A percentile compares a stretch with the other conserved stretches of the same genome.
phyloP scores from a whole-genome alignment of 2,888 invertebrate species.

The Pasiphila rectangulata region DNA sequence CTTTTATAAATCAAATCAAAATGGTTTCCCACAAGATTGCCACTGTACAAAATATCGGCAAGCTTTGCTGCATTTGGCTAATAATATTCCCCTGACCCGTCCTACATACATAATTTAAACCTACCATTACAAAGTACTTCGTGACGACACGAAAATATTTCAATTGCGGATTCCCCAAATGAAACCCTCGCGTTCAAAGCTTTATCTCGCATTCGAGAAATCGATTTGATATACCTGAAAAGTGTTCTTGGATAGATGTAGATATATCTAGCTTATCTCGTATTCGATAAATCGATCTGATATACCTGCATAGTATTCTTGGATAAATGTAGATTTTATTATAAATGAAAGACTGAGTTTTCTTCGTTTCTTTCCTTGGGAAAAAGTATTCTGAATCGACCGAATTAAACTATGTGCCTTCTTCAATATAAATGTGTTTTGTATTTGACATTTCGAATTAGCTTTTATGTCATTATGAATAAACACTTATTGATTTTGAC shows the following conservation, averaged over 20 bases:
- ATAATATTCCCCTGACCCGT: slow-evolving; percentile 46
- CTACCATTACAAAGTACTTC: slow-evolving; percentile 46
- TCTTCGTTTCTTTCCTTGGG: slow-evolving; percentile 8
- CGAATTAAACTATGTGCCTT: too few relatives aligned
- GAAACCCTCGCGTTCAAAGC: slow-evolving; percentile 33
- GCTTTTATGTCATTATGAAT: too few relatives aligned
- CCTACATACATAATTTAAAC: slow-evolving; percentile 60
- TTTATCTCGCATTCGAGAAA: slow-evolving; percentile 26
- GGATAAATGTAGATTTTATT: too few relatives aligned
- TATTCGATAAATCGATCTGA: too few relatives aligned
- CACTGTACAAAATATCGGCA: slow-evolving; percentile 10
- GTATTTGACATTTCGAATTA: too few relatives aligned
- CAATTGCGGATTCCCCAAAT: slow-evolving; percentile 40
- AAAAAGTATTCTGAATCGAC: too few relatives aligned
- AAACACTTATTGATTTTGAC: too few relatives aligned
- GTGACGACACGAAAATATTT: slow-evolving; percentile 51
- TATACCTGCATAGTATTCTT: too few relatives aligned
- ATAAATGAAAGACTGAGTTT: too few relatives aligned
- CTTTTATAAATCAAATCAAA: not conserved
- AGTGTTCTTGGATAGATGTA: too few relatives aligned
- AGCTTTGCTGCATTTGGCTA: slow-evolving; percentile 38
- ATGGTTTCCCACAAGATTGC: not conserved
- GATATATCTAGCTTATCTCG: not conserved
- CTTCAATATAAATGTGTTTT: too few relatives aligned
- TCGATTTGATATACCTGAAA: slow-evolving; percentile 22